phyloP scores from a whole-genome alignment of 2,113 vertebrate species.

The Mirza zaza region DNA sequence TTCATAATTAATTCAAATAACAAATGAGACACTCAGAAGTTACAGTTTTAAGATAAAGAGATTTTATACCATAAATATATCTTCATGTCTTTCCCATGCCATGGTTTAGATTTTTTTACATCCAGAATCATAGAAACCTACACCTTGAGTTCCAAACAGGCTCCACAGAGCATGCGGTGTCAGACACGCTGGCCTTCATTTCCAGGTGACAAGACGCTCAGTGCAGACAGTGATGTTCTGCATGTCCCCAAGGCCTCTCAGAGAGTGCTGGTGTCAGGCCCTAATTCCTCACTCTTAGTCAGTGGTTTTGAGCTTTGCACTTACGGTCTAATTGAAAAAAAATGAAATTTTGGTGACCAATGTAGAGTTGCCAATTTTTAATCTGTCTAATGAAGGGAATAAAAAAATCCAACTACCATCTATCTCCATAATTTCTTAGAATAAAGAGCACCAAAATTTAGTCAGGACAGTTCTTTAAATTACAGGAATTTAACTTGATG shows the following conservation, averaged over 20 bases:
- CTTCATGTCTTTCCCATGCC: not conserved
- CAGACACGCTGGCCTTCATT: not conserved
- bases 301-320: not conserved
- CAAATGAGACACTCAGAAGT: not conserved
- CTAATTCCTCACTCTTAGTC: not conserved
- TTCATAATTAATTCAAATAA: slow-evolving; percentile 22
- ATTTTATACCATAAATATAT: not conserved
- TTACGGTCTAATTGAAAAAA: not conserved
- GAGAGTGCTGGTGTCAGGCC: not conserved
- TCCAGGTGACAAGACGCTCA: not conserved
- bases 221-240: not conserved
- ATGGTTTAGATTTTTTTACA: not conserved
- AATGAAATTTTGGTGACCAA: not conserved
- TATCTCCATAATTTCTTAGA: not conserved
- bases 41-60: not conserved
- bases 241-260: not conserved
- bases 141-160: not conserved
- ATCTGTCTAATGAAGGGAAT: not conserved
- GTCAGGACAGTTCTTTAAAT: not conserved
- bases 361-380: not conserved
- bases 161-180: not conserved
- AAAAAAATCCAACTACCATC: not conserved
- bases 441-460: not conserved
- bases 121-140: not conserved
- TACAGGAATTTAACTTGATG: not conserved